Base-by-base conservation (phyloP, 2,888 invertebrate species). In the Hirtodrosophila histrioides region DNA sequence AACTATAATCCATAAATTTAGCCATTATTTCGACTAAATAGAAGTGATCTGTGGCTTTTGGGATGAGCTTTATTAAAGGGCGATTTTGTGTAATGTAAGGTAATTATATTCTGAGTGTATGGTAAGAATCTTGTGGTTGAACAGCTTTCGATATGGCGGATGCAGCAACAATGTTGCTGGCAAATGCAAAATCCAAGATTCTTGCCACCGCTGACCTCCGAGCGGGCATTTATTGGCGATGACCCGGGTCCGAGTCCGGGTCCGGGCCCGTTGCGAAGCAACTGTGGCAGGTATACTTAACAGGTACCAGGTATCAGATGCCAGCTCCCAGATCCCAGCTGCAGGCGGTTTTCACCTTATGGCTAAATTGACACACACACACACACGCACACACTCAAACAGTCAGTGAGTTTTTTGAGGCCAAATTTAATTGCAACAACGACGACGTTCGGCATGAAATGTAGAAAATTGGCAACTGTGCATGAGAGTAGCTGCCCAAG, bases 341-440 rank as follows among this genome's bases (percentile, higher is more conserved):
- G 63, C 75, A 41, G 49, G 49, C 56, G 39, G 36, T 77, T 77
- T 75, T 76, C 75, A 78, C 78, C 78, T 69, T 62, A 60, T 61
- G 69, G 69, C 74, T 36, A 60, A 69, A 63, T 68, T 56, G 75
- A 74, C 55, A 45, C 48, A 58, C 51, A 45, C 43, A 48, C 61
- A 39, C 11, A n/a, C 27, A 45, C 43, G 27, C 33, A 4, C n/a
- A 17, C 27, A 36, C 17, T 35, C 29, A 55, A 43, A 55, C 62
- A 69, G 57, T 53, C 53, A 44, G 51, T 53, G 44, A 39, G 48
- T 63, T 69, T 80, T 81, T 86, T 81, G 87, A 81, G 81, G 81
- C 81, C 81, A 81, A 86, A 81, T 86, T 81, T 81, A 81, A 81
- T 81, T 84, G 81, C 81, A 72, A 78, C 69, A 77, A 68, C 79